Percentiles rank a stretch among this genome's conserved stretches.
phyloP scores from a whole-genome alignment of 2,113 vertebrate species.

The Corydoras sp. region DNA sequence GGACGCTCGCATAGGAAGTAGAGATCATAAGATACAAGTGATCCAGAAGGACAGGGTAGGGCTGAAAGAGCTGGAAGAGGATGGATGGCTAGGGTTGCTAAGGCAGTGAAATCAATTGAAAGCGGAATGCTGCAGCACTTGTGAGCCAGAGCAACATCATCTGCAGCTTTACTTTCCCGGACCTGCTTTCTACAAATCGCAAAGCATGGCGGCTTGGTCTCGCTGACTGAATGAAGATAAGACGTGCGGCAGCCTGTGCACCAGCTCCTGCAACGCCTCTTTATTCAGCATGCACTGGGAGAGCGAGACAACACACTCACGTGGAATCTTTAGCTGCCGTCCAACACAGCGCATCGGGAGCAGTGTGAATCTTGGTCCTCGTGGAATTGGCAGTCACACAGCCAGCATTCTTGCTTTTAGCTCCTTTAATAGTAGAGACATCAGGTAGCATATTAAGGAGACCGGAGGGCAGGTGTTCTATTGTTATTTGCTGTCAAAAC shows the following conservation, averaged over 20 bases:
- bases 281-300: constrained; percentile 44
- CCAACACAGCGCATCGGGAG: constrained; percentile 25
- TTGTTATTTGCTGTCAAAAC: background rate
- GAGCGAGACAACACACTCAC: constrained; percentile 12
- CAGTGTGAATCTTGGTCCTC: constrained; percentile 28
- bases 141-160: constrained; percentile 45
- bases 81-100: constrained; percentile 34
- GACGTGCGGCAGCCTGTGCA: constrained; percentile 5
- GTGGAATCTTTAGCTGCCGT: constrained; percentile 31
- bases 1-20: constrained; percentile 2
- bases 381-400: constrained; percentile 53
- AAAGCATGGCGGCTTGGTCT: constrained; percentile 34
- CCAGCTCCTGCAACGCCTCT: constrained; percentile 23
- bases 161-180: constrained; percentile 31
- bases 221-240: constrained; percentile 17
- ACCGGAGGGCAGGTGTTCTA: constrained; percentile 6
- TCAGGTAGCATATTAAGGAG: constrained; percentile 35
- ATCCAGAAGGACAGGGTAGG: background rate
- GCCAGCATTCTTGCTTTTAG: constrained; percentile 36
- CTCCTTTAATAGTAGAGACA: constrained; percentile 45
- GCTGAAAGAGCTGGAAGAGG: constrained; percentile 17
- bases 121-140: constrained; percentile 42
- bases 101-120: constrained; percentile 10
- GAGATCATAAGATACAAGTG: constrained; percentile 1
- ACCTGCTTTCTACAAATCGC: constrained; percentile 36